Percentiles rank a stretch among this genome's conserved stretches.
These are phyloP conservation scores for Hydrolagus colliei DNA, from an alignment of 2,797 vertebrate species.

Conservation along the genomic window DNA sequence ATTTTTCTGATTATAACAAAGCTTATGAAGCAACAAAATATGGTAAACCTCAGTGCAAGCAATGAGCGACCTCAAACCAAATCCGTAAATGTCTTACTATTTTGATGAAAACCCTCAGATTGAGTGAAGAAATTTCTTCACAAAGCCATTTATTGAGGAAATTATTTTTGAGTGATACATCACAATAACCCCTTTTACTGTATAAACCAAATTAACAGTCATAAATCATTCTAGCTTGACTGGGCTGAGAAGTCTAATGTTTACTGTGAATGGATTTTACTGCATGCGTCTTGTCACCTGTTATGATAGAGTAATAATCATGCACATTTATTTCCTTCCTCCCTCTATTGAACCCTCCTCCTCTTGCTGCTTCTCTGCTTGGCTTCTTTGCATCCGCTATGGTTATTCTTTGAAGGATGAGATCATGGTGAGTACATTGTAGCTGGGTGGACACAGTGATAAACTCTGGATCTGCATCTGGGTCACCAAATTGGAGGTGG, in stretches of 20 bases:
- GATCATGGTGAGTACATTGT: constrained; percentile 90
- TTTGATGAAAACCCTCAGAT: no score
- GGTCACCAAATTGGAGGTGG: not conserved
- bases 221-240: not conserved
- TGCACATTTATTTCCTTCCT: constrained; percentile 40
- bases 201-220: not conserved
- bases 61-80: no score
- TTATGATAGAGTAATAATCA: constrained; percentile 27
- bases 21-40: no score
- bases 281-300: constrained; percentile 18
- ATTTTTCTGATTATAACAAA: no score
- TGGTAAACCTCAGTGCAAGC: no score
- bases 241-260: not conserved
- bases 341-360: constrained; percentile 63
- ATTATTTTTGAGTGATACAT: not conserved
- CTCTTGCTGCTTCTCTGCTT: constrained; percentile 64
- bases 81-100: no score
- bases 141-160: not conserved
- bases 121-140: not conserved
- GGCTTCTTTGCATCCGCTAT: constrained; percentile 70
- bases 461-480: constrained; percentile 25
- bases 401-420: constrained; percentile 88
- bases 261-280: constrained; percentile 21
- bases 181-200: no score
- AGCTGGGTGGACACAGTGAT: constrained; percentile 25